Percentiles rank a stretch among this genome's conserved stretches.
phyloP scores from a whole-genome alignment of 2,888 invertebrate genomes.

The Caenorhabditis auriculariae region DNA sequence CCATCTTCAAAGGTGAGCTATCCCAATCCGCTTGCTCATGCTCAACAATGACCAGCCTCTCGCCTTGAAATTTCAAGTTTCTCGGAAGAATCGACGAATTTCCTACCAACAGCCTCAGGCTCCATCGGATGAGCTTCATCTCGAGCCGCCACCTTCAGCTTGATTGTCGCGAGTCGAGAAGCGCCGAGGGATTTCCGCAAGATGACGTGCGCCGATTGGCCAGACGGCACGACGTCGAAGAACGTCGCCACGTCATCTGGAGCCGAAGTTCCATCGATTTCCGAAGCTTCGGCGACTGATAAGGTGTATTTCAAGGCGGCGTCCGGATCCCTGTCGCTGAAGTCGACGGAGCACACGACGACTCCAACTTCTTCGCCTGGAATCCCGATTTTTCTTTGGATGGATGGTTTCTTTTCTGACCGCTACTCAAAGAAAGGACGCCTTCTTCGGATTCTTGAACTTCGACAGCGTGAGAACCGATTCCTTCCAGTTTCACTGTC shows the following conservation, averaged over 20 bases:
- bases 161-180: constrained; percentile 6
- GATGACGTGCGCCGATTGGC: too few species aligned
- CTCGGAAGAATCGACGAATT: neutral
- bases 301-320: constrained; percentile 9
- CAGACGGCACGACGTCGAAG: too few species aligned
- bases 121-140: constrained; percentile 63
- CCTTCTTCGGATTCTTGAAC: neutral
- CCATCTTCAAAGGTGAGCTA: too few species aligned
- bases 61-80: constrained; percentile 12
- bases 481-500: constrained; percentile 10
- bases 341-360: constrained; percentile 16
- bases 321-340: constrained; percentile 12
- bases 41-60: neutral
- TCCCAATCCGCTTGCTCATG: neutral
- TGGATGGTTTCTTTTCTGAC: constrained; percentile 4
- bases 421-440: neutral
- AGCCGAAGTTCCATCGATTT: too few species aligned
- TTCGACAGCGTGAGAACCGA: constrained; percentile 12
- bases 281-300: neutral
- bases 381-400: too few species aligned
- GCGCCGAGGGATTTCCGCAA: too few species aligned
- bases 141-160: constrained; percentile 8
- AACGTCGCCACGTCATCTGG: too few species aligned
- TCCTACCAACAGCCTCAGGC: constrained; percentile 3
- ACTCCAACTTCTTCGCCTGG: constrained; percentile 22